Evolutionary conservation across 1,140 invertebrate genomes (phyloP).

Genomic region (Platorchestia sp.): DNA sequence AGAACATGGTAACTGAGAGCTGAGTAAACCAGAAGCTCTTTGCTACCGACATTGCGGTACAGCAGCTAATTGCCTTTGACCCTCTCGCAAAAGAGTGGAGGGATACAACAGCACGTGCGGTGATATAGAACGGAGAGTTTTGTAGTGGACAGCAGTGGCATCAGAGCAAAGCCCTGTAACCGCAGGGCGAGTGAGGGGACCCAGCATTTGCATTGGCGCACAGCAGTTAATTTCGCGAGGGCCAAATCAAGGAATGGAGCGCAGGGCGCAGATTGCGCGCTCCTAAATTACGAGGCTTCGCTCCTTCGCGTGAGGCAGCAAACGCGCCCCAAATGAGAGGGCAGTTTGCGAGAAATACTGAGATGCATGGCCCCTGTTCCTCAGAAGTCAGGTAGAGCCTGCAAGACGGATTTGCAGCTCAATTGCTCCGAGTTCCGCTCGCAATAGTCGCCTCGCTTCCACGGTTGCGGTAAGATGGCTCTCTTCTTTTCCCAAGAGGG

Average conservation of each 20-base stretch:
- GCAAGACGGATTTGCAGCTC: background rate
- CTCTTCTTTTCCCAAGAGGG: background rate
- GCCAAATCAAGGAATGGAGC: background rate
- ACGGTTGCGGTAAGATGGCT: background rate
- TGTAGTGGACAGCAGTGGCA: background rate
- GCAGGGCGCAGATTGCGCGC: background rate
- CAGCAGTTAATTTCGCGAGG: background rate
- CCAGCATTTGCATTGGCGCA: background rate
- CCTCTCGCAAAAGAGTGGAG: background rate
- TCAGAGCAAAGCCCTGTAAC: background rate
- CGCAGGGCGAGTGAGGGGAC: background rate
- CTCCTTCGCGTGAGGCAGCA: background rate
- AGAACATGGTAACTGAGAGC: background rate
- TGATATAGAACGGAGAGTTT: background rate
- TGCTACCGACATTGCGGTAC: background rate
- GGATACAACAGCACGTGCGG: background rate
- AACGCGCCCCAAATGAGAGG: background rate
- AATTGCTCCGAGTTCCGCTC: background rate
- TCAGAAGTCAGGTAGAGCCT: background rate
- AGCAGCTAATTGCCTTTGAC: background rate
- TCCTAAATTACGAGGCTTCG: background rate
- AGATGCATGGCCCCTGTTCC: background rate
- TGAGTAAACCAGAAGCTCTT: background rate
- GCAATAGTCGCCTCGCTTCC: background rate
- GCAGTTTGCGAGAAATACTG: background rate